phyloP scores from a whole-genome alignment of 2,113 vertebrate species.

The Rhinoderma darwinii region DNA sequence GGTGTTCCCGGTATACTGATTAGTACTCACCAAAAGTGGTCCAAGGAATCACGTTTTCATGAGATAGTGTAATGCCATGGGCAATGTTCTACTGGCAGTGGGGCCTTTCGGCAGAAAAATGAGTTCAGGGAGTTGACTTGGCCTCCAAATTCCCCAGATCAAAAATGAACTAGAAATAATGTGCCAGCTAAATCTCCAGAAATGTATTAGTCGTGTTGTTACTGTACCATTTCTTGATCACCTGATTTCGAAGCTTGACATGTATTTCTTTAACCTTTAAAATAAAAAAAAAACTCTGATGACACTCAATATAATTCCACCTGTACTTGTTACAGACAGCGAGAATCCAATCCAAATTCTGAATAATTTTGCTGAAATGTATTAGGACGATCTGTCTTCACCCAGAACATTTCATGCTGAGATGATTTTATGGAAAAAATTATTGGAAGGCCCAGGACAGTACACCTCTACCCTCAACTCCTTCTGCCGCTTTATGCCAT shows the following conservation, averaged over 20 bases:
- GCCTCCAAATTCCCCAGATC: too few species aligned
- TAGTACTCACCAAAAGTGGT: too few species aligned
- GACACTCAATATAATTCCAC: neutral
- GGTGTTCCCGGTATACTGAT: too few species aligned
- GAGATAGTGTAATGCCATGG: too few species aligned
- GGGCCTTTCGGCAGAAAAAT: too few species aligned
- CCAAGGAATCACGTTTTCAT: too few species aligned
- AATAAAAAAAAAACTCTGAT: neutral
- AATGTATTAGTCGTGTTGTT: neutral
- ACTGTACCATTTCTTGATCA: neutral
- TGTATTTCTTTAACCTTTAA: too few species aligned
- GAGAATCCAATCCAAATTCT: neutral
- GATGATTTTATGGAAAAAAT: neutral
- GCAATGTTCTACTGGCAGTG: too few species aligned
- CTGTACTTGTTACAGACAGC: neutral
- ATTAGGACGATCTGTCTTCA: neutral
- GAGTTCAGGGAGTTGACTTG: too few species aligned
- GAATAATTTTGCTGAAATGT: neutral
- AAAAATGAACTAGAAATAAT: too few species aligned
- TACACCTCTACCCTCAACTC: too few species aligned
- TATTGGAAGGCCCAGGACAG: neutral
- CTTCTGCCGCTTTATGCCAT: too few species aligned
- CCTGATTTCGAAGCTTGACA: neutral
- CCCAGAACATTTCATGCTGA: neutral
- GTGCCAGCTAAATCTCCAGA: neutral